These are phyloP conservation scores for Anolis apletophallus DNA, from an alignment of 2,797 vertebrate genomes.

Conservation along the genomic window DNA sequence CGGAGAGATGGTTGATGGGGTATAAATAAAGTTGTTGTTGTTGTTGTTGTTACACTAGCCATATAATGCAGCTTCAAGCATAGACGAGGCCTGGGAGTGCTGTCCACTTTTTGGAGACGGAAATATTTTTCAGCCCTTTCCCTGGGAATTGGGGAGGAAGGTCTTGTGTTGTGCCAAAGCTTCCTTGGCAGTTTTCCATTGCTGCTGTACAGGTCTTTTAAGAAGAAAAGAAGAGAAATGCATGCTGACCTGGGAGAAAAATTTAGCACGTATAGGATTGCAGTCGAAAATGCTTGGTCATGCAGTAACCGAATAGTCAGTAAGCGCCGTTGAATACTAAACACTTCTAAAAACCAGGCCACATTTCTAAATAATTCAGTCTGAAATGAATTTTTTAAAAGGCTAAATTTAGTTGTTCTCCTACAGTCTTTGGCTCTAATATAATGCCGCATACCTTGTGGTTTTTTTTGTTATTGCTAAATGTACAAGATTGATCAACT, in stretches of 20 bases:
- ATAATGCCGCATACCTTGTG: background rate
- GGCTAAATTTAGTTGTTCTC: background rate
- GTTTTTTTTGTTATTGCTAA: background rate
- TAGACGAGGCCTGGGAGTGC: no score
- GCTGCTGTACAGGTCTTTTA: background rate
- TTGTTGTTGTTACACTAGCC: no score
- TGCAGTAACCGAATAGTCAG: background rate
- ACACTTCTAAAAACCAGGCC: slow-evolving; percentile 15
- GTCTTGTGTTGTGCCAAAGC: background rate
- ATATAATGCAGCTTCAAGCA: no score
- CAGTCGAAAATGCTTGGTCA: background rate
- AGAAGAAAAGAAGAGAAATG: background rate
- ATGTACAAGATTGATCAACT: background rate
- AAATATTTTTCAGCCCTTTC: background rate
- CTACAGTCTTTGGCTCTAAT: background rate
- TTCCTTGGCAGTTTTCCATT: background rate
- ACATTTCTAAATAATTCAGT: slow-evolving; percentile 16
- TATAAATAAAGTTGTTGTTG: no score
- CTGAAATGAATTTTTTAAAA: slow-evolving; percentile 13
- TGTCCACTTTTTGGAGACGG: no score
- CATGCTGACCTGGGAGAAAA: background rate
- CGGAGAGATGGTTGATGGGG: no score
- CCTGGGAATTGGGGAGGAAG: no score
- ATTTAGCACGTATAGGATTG: background rate
- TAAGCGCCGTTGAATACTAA: background rate